A percentile compares a stretch with the other conserved stretches of the same genome.
phyloP scores from a whole-genome alignment of 2,888 invertebrate genomes.

The Rotaria sp. region DNA sequence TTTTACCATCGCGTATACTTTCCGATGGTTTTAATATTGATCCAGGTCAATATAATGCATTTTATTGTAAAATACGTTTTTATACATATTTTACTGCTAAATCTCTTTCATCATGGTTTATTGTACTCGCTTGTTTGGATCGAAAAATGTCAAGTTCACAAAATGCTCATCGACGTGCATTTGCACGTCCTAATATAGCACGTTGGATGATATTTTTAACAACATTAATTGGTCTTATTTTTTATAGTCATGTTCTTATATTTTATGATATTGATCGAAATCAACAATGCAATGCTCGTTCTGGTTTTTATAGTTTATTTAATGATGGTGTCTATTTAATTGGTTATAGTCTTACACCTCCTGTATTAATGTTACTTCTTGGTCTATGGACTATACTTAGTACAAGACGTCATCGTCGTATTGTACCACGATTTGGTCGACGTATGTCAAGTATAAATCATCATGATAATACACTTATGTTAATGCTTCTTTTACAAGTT shows the following conservation, averaged over 20 bases:
- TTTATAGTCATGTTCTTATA: not conserved
- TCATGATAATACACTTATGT: not conserved
- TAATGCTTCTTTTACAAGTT: slow-evolving; percentile 23
- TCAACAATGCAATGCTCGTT: not conserved
- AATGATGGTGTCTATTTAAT: not conserved
- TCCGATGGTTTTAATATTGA: not conserved
- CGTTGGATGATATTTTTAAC: not conserved
- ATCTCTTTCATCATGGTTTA: slow-evolving; percentile 25
- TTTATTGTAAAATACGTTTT: not conserved
- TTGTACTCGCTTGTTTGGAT: slow-evolving; percentile 13
- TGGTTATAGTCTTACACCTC: not conserved
- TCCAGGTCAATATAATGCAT: not conserved
- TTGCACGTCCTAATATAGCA: not conserved
- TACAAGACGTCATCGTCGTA: not conserved
- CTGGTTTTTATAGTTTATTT: not conserved
- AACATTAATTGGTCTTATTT: not conserved
- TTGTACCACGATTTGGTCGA: not conserved
- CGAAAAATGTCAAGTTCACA: not conserved
- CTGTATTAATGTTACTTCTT: not conserved
- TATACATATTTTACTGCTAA: not conserved
- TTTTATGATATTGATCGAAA: not conserved
- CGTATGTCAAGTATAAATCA: not conserved
- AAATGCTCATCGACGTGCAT: not conserved
- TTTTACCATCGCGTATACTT: not conserved
- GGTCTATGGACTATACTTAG: not conserved